Conservation (phyloP, 2,797 vertebrate species). For the Pantherophis vulpinus region DNA sequence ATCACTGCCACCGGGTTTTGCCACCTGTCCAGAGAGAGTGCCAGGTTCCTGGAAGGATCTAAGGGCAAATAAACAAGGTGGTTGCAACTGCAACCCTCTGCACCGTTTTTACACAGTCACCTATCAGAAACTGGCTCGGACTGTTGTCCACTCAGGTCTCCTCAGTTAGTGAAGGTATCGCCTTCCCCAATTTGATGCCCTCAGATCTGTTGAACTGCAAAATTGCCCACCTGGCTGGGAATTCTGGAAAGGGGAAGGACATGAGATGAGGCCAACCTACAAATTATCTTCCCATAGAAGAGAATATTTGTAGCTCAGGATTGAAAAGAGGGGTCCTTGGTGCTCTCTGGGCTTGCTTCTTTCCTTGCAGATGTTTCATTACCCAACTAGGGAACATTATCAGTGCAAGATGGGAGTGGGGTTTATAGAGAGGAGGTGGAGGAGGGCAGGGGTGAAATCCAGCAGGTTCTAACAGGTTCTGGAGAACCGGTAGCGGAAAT, state of each 20-base stretch:
- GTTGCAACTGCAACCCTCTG: too few relatives aligned
- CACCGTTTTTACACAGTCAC: neutral
- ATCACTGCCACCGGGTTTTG: neutral
- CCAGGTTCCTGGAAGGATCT: neutral
- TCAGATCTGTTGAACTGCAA: neutral
- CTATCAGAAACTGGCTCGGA: neutral
- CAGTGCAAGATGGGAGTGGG: too few relatives aligned
- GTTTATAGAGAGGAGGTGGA: too few relatives aligned
- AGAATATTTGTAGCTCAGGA: neutral
- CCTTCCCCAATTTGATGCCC: constrained; percentile 17
- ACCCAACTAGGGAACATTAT: neutral
- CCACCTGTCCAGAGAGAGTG: constrained; percentile 25
- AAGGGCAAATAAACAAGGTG: neutral
- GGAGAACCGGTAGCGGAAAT: too few relatives aligned
- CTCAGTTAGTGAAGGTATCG: neutral
- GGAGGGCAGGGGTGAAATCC: too few relatives aligned
- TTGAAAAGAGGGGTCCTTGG: neutral
- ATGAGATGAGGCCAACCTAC: neutral
- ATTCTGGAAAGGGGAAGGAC: constrained; percentile 17
- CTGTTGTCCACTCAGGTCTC: neutral
- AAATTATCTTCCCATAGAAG: neutral
- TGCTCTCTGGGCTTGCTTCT: neutral
- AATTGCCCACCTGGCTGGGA: neutral
- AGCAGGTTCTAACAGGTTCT: too few relatives aligned
- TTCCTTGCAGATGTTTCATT: neutral